Base-by-base conservation (phyloP, 2,888 invertebrate genomes). In the Hedya salicella region DNA sequence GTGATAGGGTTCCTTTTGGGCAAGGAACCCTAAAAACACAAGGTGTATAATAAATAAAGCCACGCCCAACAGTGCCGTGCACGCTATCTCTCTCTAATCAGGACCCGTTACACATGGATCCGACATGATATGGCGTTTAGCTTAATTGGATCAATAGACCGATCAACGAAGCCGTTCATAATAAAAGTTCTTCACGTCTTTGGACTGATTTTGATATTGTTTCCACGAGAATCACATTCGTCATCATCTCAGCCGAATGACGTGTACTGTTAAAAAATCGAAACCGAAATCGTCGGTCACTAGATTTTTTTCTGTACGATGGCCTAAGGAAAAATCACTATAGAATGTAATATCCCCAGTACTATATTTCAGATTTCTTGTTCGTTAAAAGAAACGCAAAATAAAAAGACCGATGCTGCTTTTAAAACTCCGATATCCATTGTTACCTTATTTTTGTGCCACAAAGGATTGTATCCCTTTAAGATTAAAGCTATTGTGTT, bases 401-500 rank as follows among this genome's bases (percentile, higher is more conserved):
- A 14, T 30, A 63, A 65, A 16, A 21, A 46, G 59, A 44, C 19
- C 16, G 19, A 56, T 42, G 19, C 5, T 25, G 50, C 39, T 36
- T 59, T 59, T 40, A 52, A 65, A 44, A 52, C 44, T 52, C 57
- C 44, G 59, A 64, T 64, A 50, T 30, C 57, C 16, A 25, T 65
- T 59, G 65, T 65, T 65, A 46, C 32, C 25, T 44, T 64, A 52
- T 52, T 59, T 57, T 39, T 65, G n/a, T 21, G 46, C 52, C 52
- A 59, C 65, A 53, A 65, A 46, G 52, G 25, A 65, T 32, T 50
- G 40, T 57, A 42, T 50, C 50, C 42, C 17, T 42, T 63, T 30
- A 50, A 63, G 63, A 64, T 39, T 59, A 53, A 17, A 46, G 25
- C 59, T 46, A 53, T 65, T 65, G 65, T 65, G 59, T 52, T 30